Conservation (phyloP, 2,888 invertebrate species). For the Lutraria lutraria region DNA sequence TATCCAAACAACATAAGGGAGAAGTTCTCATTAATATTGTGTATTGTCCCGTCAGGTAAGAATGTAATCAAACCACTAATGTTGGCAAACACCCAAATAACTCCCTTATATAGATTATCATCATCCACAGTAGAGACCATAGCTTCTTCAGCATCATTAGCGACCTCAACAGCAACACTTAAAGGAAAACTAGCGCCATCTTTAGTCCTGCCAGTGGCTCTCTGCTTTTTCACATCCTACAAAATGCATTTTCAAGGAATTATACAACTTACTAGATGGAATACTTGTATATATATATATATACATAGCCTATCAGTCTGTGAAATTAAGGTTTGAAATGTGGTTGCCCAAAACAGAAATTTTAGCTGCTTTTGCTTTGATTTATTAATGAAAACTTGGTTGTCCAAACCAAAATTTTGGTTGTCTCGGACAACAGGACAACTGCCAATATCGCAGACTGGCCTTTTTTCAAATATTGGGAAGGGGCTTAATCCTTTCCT, state of each 20-base stretch:
- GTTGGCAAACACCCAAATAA: slow-evolving; percentile 88
- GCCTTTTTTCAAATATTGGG: too few relatives aligned
- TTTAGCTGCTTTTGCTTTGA: too few relatives aligned
- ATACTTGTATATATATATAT: too few relatives aligned
- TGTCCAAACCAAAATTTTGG: too few relatives aligned
- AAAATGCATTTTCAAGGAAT: slow-evolving; percentile 50
- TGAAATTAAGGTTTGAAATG: too few relatives aligned
- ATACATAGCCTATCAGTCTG: too few relatives aligned
- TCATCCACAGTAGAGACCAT: slow-evolving; percentile 67
- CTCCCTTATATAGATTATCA: slow-evolving; percentile 75
- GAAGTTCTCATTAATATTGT: slow-evolving; percentile 91
- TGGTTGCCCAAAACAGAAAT: too few relatives aligned
- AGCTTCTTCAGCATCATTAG: slow-evolving; percentile 62
- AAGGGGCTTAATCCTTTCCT: too few relatives aligned
- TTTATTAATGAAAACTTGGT: too few relatives aligned
- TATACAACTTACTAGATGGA: too few relatives aligned
- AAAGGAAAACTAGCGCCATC: slow-evolving; percentile 90
- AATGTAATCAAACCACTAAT: slow-evolving; percentile 91
- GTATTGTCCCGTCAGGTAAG: slow-evolving; percentile 89
- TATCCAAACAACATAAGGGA: slow-evolving; percentile 90
- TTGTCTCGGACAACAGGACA: too few relatives aligned
- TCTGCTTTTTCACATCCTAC: slow-evolving; percentile 89
- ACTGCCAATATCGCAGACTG: too few relatives aligned
- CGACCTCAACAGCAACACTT: slow-evolving; percentile 78
- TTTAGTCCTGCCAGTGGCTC: slow-evolving; percentile 90